A percentile compares a stretch with the other conserved stretches of the same genome.
Evolutionary conservation across 2,113 vertebrate genomes (phyloP).

Genomic region (Sebastes schlegelii): DNA sequence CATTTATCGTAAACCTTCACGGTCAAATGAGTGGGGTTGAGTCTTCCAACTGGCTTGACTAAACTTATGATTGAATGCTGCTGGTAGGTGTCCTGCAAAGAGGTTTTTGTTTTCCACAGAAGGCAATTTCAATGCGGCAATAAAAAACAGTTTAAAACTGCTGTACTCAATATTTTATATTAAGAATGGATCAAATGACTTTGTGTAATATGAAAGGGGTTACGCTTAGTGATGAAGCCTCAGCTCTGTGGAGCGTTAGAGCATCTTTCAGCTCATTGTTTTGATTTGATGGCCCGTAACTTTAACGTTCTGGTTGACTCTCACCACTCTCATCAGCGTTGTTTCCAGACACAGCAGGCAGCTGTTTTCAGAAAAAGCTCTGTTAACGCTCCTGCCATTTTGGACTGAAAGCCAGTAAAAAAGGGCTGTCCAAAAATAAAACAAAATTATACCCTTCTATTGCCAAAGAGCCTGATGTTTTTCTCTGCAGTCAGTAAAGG

Average conservation of each 20-base stretch:
- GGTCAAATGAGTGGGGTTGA: slow-evolving; percentile 46
- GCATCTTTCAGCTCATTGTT: too few relatives aligned
- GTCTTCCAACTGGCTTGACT: slow-evolving; percentile 29
- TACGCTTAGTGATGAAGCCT: too few relatives aligned
- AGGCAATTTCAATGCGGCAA: background rate
- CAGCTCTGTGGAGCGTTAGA: too few relatives aligned
- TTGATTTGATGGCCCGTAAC: too few relatives aligned
- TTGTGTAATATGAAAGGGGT: background rate
- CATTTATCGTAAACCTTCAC: slow-evolving; percentile 61
- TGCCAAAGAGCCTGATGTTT: too few relatives aligned
- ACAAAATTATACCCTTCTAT: too few relatives aligned
- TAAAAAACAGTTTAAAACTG: background rate
- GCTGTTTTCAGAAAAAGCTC: too few relatives aligned
- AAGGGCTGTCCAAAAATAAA: too few relatives aligned
- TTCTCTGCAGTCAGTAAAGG: background rate
- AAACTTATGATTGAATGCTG: slow-evolving; percentile 36
- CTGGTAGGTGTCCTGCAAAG: slow-evolving; percentile 8
- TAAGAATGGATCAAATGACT: background rate
- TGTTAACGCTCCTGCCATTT: too few relatives aligned
- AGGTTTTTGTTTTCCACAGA: slow-evolving; percentile 1
- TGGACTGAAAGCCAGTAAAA: too few relatives aligned
- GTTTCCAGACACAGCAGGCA: background rate
- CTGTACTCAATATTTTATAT: background rate
- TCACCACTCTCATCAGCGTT: background rate
- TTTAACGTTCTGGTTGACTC: too few relatives aligned